Evolutionary conservation across 2,797 vertebrate species (phyloP), one percentile per base, ranked within the genome.

Genomic region (Helicolenus hilgendorfi): DNA sequence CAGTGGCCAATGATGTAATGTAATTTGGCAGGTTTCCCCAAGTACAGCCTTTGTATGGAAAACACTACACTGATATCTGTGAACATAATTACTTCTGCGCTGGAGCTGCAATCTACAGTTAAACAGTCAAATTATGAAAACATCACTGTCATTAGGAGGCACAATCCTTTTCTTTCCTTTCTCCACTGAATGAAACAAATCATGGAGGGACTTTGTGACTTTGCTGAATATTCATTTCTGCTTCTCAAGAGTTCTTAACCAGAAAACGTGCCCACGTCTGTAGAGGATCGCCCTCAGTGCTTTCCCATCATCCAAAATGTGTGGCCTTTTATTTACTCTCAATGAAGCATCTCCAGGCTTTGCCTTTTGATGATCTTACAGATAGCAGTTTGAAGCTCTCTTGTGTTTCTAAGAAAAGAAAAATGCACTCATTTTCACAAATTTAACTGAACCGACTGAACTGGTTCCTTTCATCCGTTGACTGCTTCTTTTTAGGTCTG

Each of bases 281-380:
- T 4, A 3, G 81, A 91, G 79, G 75, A 88, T 83, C 85, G 70
- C 88, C 88, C 75, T 80, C 71, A 85, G 89, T 84, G 83, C 70
- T 91, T 92, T 86, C 89, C 87, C 77, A 70, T 88, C 92, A 79
- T 75, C 22, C 55, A 26, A 68, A 73, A 76, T 60, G 74, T 58
- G 9, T 77, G 74, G 27, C 49, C 45, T 88, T 90, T 92, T 86
- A 88, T 91, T 90, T 88, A 49, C 59, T 85, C 69, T 82, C 33
- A 88, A 41, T 68, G 62, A 90, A 88, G 62, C 63, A 53, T 88
- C 84, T 81, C 76, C 49, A 67, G 65, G 58, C 70, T 63, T 72
- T 64, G 14, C 63, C 75, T 80, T 86, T 71, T 90, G 74, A 85
- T 84, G 77, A 41, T 62, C 85, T 84, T 68, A 55, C 71, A 70